Evolutionary conservation across 2,888 invertebrate species (phyloP).

Genomic region (Cataglyphis rosenhaueri): DNA sequence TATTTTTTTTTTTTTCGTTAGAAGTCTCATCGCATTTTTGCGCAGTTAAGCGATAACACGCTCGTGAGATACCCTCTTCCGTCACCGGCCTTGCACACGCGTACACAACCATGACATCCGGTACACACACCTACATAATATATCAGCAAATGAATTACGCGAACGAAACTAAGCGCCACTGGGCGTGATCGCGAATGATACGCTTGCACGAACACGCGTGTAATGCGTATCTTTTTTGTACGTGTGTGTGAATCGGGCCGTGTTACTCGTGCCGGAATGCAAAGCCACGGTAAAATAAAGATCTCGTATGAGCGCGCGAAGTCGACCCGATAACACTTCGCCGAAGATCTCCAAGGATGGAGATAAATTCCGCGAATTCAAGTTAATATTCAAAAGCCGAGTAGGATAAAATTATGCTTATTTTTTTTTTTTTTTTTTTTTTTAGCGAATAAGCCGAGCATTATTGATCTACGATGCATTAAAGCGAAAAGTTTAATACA

Average conservation of each 20-base stretch:
- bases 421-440: constrained; percentile 22
- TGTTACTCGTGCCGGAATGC: constrained; percentile 28
- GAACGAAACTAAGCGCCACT: constrained; percentile 46
- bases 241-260: background rate
- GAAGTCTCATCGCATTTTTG: constrained; percentile 62
- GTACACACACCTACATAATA: constrained; percentile 11
- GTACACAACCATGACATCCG: constrained; percentile 47
- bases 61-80: constrained; percentile 73
- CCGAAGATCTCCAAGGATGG: constrained; percentile 44
- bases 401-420: constrained; percentile 32
- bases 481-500: background rate
- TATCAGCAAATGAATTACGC: constrained; percentile 13
- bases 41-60: constrained; percentile 72
- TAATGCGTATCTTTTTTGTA: background rate
- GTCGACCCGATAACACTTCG: constrained; percentile 48
- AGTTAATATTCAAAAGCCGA: constrained; percentile 37
- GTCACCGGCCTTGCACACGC: constrained; percentile 58
- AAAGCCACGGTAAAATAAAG: constrained; percentile 43
- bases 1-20: constrained; percentile 69
- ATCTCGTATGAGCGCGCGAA: constrained; percentile 22
- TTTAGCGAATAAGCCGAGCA: background rate
- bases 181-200: constrained; percentile 36
- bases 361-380: constrained; percentile 42
- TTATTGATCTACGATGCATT: background rate
- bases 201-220: background rate